A percentile compares a stretch with the other conserved stretches of the same genome.
Evolutionary conservation across 2,888 invertebrate species (phyloP).

Genomic region (Drosophila greeni): DNA sequence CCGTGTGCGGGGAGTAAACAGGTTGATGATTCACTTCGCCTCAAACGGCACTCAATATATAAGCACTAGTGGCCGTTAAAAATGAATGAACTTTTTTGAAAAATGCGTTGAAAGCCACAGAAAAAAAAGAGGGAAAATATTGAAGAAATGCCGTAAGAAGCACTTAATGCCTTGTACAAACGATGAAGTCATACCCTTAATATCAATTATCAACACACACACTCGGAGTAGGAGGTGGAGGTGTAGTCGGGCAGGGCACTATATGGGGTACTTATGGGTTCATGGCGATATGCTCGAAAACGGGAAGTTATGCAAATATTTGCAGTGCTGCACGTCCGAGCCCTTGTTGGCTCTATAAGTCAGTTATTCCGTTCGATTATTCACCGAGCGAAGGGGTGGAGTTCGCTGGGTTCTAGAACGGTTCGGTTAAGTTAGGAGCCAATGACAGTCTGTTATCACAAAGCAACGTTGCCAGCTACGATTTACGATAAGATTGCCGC

Average conservation of each 20-base stretch:
- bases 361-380: conserved; percentile 11
- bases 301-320: conserved; percentile 50
- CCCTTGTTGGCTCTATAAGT: conserved; percentile 32
- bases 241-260: conserved; percentile 2
- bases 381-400: neutral
- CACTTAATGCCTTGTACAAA: conserved; percentile 44
- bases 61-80: conserved; percentile 25
- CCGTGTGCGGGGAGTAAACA: conserved; percentile 49
- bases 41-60: conserved; percentile 22
- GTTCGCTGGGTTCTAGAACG: conserved; percentile 13
- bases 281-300: conserved; percentile 3
- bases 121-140: conserved; percentile 2
- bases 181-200: conserved; percentile 58
- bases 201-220: conserved; percentile 48
- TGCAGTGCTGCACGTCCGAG: conserved; percentile 30
- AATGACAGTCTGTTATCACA: conserved; percentile 45
- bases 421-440: conserved; percentile 9
- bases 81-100: conserved; percentile 35
- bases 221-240: neutral
- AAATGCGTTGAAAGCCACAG: conserved; percentile 10
- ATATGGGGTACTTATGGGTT: conserved; percentile 1
- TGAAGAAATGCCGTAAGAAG: conserved; percentile 13
- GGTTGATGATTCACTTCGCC: conserved; percentile 50
- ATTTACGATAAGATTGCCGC: conserved; percentile 38
- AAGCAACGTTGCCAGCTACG: conserved; percentile 28